phyloP scores from a whole-genome alignment of 1,140 invertebrate species.

The Ruditapes philippinarum region DNA sequence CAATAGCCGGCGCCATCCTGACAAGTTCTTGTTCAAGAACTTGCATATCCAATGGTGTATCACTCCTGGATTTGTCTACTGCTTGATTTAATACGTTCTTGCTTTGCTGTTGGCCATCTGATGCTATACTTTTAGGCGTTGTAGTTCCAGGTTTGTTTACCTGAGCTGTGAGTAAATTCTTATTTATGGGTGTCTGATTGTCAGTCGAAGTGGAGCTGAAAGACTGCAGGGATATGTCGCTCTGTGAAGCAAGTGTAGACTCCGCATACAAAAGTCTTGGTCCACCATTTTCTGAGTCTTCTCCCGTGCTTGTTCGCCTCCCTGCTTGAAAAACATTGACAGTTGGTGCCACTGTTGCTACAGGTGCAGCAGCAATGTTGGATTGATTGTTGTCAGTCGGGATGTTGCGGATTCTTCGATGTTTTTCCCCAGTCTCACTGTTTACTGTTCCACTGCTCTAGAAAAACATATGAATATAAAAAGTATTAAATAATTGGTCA shows the following conservation, averaged over 20 bases:
- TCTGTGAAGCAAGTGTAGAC: conserved; percentile 7
- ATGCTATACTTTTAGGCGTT: not conserved
- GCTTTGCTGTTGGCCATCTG: not conserved
- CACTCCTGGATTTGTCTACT: not conserved
- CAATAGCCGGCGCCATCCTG: conserved; percentile 58
- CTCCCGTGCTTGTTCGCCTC: conserved; percentile 13
- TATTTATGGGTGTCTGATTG: not conserved
- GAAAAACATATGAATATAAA: too few species aligned
- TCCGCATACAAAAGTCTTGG: not conserved
- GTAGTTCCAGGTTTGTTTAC: not conserved
- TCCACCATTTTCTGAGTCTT: not conserved
- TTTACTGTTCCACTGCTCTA: conserved; percentile 61
- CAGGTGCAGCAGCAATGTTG: conserved; percentile 11
- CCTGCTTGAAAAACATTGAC: not conserved
- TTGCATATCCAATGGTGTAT: conserved; percentile 57
- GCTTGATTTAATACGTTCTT: not conserved
- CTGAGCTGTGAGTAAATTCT: not conserved
- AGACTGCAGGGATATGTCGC: conserved; percentile 46
- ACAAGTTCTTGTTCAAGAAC: conserved; percentile 62
- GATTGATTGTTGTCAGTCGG: conserved; percentile 9
- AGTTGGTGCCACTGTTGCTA: conserved; percentile 39
- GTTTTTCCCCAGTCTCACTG: conserved; percentile 59
- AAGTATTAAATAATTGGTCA: too few species aligned
- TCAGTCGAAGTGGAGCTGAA: conserved; percentile 37
- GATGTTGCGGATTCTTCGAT: conserved; percentile 18